Conservation (phyloP, 2,888 invertebrate genomes). For the Hesperia comma region DNA sequence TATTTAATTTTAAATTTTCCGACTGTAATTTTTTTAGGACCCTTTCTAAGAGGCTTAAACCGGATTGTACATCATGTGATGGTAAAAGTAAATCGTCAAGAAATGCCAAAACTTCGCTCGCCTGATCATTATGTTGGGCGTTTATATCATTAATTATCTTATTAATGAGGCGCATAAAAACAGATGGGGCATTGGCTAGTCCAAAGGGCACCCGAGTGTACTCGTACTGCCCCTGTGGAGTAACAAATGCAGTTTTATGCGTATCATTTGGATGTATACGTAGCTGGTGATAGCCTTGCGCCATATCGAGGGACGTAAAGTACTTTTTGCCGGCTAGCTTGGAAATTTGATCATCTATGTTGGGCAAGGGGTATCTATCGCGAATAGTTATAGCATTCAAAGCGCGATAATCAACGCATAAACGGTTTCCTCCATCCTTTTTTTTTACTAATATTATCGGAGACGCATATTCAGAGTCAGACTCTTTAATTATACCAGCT, state of each 20-base stretch:
- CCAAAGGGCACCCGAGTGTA: slow-evolving; percentile 45
- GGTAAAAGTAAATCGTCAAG: too few species aligned
- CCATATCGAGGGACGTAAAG: slow-evolving; percentile 45
- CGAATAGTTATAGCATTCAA: slow-evolving; percentile 44
- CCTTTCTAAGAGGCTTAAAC: too few species aligned
- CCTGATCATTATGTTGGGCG: not conserved
- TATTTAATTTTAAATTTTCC: too few species aligned
- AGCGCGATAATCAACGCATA: slow-evolving; percentile 47
- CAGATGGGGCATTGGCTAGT: slow-evolving; percentile 43
- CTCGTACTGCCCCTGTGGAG: slow-evolving; percentile 44
- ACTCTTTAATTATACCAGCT: slow-evolving; percentile 46
- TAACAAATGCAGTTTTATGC: slow-evolving; percentile 45
- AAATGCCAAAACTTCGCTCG: too few species aligned
- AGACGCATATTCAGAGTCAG: slow-evolving; percentile 44
- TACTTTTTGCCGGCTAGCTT: slow-evolving; percentile 43
- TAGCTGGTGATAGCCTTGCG: slow-evolving; percentile 45
- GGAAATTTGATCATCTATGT: slow-evolving; percentile 47
- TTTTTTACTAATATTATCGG: slow-evolving; percentile 46
- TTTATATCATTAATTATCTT: slow-evolving; percentile 38
- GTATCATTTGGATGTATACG: slow-evolving; percentile 35
- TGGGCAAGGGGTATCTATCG: slow-evolving; percentile 47
- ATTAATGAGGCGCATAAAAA: slow-evolving; percentile 41
- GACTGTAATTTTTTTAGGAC: too few species aligned
- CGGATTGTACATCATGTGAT: too few species aligned
- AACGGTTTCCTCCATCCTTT: slow-evolving; percentile 45